Evolutionary conservation across 2,888 invertebrate genomes (phyloP), one percentile per base, ranked within the genome.

Genomic region (Sipha maydis): DNA sequence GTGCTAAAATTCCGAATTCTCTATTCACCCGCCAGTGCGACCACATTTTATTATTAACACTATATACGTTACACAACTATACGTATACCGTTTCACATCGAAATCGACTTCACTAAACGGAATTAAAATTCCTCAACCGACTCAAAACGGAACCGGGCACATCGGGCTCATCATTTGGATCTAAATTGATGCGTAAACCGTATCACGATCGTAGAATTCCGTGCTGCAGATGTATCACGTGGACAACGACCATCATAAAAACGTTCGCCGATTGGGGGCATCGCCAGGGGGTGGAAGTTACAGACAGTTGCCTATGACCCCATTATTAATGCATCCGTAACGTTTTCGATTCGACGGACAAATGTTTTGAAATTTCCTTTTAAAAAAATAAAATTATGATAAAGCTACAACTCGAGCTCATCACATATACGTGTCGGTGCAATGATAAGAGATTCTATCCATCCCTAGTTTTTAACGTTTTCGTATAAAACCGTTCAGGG

Each of bases 1-100:
- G 84, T 76, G 84, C 61, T 85, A 75, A 83, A 56, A 61, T 61
- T 61, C 61, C 61, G 25, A 25, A 61, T 61, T 25, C 61, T 25
- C 25, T 7, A 25, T 7, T 25, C 7, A 7, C 61, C 21, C 56
- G 56, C 3, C 21, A 56, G 61, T 14, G 48, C 48, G 11, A 48
- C 3, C 48, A 48, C 48, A 48, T 48, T 14, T 48, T 48, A 48
- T 14, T 14, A 14, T 48, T 48, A 48, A 14, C 3, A 61, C 21
- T 61, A 3, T 61, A 61, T 25, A 61, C 21, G 56, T 28, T 34
- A 34, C 21, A 56, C 31, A 25, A 25, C 3, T 48, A 41, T 41
- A 48, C 9, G 21, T 34, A 56, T 56, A 31, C 28, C 31, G 25
- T 79, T 79, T 54, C 71, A 9, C 14, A 14, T 25, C 31, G 28